Percentiles rank a stretch among this genome's conserved stretches.
These are phyloP conservation scores for Chymomyza costata DNA, from an alignment of 1,140 invertebrate genomes.

Conservation along the genomic window DNA sequence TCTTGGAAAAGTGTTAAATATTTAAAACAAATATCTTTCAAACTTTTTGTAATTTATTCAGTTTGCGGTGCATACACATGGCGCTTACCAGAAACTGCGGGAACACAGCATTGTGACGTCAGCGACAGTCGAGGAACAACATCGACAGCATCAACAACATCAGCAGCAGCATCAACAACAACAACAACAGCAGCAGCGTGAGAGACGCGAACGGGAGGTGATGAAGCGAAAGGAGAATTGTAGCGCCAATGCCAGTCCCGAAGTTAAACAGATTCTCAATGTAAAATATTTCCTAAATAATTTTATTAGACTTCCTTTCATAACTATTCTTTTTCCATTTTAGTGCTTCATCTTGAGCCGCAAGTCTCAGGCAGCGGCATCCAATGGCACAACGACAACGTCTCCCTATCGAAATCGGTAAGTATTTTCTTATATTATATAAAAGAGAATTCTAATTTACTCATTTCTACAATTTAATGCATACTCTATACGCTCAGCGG, in stretches of 20 bases:
- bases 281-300: conserved; percentile 74
- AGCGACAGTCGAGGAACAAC: conserved; percentile 79
- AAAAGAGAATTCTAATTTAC: too few relatives aligned
- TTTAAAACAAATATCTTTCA: conserved; percentile 32
- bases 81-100: conserved; percentile 83
- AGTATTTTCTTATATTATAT: too few relatives aligned
- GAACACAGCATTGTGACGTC: conserved; percentile 87
- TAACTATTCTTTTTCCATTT: neutral
- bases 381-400: conserved; percentile 81
- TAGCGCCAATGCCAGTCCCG: conserved; percentile 94
- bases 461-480: neutral
- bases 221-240: conserved; percentile 90
- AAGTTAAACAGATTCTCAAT: conserved; percentile 96
- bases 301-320: too few relatives aligned
- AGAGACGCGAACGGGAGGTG: conserved; percentile 80
- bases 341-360: conserved; percentile 93
- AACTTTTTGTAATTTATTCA: conserved; percentile 69
- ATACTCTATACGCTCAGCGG: conserved; percentile 70
- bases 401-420: conserved; percentile 89
- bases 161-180: conserved; percentile 78
- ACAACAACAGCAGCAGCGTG: conserved; percentile 77
- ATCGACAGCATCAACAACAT: conserved; percentile 65
- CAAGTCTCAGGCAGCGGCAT: conserved; percentile 86
- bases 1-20: too few relatives aligned
- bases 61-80: conserved; percentile 75